phyloP scores from a whole-genome alignment of 2,888 invertebrate species.

The Atherix ibis region DNA sequence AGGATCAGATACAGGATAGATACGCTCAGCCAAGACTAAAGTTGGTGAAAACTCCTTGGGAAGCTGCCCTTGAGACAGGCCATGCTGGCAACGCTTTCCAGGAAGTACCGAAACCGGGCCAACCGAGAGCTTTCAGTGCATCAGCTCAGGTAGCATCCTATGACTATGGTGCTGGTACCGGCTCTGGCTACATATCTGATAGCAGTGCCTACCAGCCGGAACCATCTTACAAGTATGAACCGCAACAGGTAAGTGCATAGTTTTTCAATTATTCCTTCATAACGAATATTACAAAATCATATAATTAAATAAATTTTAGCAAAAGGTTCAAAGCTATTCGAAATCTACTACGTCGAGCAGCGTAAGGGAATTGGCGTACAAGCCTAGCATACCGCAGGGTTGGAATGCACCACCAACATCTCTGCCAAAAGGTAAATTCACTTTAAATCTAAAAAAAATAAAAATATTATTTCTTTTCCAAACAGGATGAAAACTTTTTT shows the following conservation, averaged over 20 bases:
- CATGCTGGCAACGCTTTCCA: constrained; percentile 53
- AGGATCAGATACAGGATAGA: constrained; percentile 46
- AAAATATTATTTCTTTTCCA: no score
- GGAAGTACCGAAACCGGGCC: constrained; percentile 22
- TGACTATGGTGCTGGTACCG: constrained; percentile 1
- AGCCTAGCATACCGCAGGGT: constrained; percentile 30
- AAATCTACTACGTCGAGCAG: constrained; percentile 6
- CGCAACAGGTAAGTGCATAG: no score
- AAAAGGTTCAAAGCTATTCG: no score
- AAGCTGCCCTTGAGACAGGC: constrained; percentile 54
- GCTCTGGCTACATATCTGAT: neutral
- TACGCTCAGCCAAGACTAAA: constrained; percentile 41
- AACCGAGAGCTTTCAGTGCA: neutral
- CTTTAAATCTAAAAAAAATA: constrained; percentile 3
- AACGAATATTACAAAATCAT: no score
- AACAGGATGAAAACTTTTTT: no score
- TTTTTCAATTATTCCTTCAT: no score
- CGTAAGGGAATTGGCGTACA: constrained; percentile 27
- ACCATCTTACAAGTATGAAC: constrained; percentile 8
- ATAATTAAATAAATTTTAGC: no score
- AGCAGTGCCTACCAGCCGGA: constrained; percentile 4
- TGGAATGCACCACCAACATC: constrained; percentile 29
- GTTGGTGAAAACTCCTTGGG: constrained; percentile 52
- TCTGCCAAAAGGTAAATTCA: constrained; percentile 25
- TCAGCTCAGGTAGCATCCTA: neutral